phyloP scores from a whole-genome alignment of 2,113 vertebrate species.

The Australoheros scitulus region DNA sequence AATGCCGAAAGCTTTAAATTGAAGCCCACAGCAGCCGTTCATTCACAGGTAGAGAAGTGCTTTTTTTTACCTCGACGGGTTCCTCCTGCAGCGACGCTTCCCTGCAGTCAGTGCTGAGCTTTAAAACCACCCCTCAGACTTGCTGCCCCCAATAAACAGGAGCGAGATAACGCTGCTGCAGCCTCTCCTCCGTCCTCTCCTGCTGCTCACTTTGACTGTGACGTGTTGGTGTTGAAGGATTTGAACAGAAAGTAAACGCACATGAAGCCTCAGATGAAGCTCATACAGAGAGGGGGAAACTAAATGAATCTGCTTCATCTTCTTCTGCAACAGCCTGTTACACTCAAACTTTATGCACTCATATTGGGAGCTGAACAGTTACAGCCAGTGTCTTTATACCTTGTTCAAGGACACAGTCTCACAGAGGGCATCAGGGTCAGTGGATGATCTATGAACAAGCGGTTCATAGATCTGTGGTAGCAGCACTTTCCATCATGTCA shows the following conservation, averaged over 20 bases:
- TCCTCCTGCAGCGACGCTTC: constrained; percentile 54
- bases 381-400: neutral
- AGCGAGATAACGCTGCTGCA: neutral
- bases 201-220: neutral
- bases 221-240: rapidly evolving
- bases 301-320: rapidly evolving
- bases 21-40: neutral
- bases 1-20: neutral
- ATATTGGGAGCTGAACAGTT: neutral
- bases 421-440: neutral
- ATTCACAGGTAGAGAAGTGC: neutral
- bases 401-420: neutral
- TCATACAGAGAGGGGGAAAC: neutral
- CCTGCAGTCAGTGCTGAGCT: constrained; percentile 5
- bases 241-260: rapidly evolving
- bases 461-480: too few species aligned
- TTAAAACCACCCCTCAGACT: constrained; percentile 55
- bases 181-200: rapidly evolving
- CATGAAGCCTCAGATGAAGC: rapidly evolving
- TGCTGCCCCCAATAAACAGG: constrained; percentile 69
- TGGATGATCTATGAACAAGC: too few species aligned
- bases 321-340: neutral
- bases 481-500: too few species aligned
- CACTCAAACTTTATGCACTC: rapidly evolving
- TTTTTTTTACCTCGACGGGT: constrained; percentile 68